These are phyloP conservation scores for Xenopus borealis DNA, from an alignment of 2,113 vertebrate species.

Conservation along the genomic window DNA sequence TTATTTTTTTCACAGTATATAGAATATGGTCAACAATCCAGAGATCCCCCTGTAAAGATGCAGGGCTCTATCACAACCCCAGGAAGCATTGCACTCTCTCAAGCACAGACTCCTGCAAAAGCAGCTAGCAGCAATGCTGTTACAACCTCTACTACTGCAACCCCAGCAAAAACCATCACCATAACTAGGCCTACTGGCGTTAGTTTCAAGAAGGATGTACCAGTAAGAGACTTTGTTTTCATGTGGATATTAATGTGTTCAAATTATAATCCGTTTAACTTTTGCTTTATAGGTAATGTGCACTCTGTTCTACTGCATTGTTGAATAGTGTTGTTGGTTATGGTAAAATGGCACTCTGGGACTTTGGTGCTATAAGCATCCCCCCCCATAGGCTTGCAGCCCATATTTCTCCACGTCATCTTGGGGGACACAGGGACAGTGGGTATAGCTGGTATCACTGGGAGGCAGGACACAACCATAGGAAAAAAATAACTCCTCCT, in stretches of 20 bases:
- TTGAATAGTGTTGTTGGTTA: too few relatives aligned
- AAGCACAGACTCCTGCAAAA: conserved; percentile 82
- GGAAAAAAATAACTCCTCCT: too few relatives aligned
- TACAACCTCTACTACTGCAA: conserved; percentile 90
- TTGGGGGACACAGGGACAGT: too few relatives aligned
- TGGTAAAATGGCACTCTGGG: too few relatives aligned
- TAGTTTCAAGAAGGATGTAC: conserved; percentile 97
- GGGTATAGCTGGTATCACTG: too few relatives aligned
- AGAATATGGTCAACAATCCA: conserved; percentile 96
- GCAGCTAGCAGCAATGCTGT: conserved; percentile 62
- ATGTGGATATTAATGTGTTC: not conserved
- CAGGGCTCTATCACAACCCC: conserved; percentile 97
- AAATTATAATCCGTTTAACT: too few relatives aligned
- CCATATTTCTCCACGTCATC: too few relatives aligned
- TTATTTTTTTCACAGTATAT: conserved; percentile 76
- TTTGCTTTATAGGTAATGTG: too few relatives aligned
- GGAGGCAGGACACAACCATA: too few relatives aligned
- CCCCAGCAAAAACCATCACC: conserved; percentile 90
- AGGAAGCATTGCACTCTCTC: conserved; percentile 86
- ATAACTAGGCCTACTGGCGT: conserved; percentile 89
- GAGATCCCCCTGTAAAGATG: conserved; percentile 99
- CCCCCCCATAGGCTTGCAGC: too few relatives aligned
- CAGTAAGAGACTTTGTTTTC: conserved; percentile 66
- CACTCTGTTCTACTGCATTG: too few relatives aligned
- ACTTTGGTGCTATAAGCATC: too few relatives aligned